Conservation (phyloP, 2,113 vertebrate species). For the Noturus placidus region DNA sequence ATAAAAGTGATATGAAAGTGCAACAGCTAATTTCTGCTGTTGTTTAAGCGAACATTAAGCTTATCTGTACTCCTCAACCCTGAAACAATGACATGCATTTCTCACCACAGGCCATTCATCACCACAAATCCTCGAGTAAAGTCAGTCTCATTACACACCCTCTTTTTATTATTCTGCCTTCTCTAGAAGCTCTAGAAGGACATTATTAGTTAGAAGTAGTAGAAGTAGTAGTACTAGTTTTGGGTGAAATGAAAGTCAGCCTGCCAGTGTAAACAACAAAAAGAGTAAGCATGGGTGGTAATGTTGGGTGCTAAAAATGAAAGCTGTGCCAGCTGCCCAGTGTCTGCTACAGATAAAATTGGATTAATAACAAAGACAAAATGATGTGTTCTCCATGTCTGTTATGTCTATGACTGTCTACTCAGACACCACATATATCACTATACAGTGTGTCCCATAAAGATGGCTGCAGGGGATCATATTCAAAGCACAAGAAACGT, state of each 20-base stretch:
- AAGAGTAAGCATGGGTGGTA: neutral
- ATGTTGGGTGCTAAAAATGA: slow-evolving; percentile 36
- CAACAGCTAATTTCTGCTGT: neutral
- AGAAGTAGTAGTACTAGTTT: slow-evolving; percentile 25
- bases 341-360: slow-evolving; percentile 38
- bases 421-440: neutral
- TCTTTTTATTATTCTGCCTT: neutral
- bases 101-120: neutral
- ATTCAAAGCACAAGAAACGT: neutral
- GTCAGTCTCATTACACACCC: neutral
- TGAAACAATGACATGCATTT: neutral
- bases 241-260: slow-evolving; percentile 29
- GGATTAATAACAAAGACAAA: neutral
- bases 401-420: neutral
- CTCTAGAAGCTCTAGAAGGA: neutral
- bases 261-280: neutral
- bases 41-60: neutral
- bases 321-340: slow-evolving; percentile 37
- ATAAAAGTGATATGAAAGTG: neutral
- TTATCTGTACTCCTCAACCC: neutral
- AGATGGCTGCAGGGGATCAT: neutral
- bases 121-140: neutral
- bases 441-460: neutral
- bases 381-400: neutral
- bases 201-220: slow-evolving; percentile 15